Conservation (phyloP, 1,140 invertebrate species). For the Pseudomyrmex flavicornis region DNA sequence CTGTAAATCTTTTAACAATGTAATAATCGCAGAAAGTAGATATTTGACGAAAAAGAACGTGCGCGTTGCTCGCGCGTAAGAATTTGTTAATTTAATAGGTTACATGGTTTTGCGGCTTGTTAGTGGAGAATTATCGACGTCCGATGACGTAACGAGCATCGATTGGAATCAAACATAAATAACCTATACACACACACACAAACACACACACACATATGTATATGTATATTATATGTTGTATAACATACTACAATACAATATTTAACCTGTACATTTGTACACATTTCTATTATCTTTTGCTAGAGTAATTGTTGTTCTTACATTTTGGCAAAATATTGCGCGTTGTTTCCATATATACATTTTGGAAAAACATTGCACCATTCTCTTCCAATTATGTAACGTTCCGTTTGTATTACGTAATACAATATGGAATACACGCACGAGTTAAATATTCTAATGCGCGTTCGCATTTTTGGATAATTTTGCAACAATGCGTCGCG, state of each 20-base stretch:
- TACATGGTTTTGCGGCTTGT: background rate
- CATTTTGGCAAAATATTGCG: background rate
- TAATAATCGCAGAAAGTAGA: background rate
- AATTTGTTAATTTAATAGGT: background rate
- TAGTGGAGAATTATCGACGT: constrained; percentile 1
- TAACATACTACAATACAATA: background rate
- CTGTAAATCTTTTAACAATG: constrained; percentile 8
- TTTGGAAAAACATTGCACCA: too few relatives aligned
- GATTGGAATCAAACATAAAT: constrained; percentile 9
- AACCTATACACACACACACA: background rate
- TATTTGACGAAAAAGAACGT: background rate
- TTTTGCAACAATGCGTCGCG: constrained; percentile 7
- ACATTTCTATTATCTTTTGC: background rate
- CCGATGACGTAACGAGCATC: background rate
- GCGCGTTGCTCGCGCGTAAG: background rate
- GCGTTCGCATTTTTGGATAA: constrained; percentile 19
- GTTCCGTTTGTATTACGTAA: background rate
- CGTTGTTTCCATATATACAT: background rate
- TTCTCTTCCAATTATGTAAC: background rate
- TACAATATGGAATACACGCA: background rate
- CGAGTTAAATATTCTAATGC: constrained; percentile 22
- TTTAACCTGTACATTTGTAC: background rate
- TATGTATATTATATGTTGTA: too few relatives aligned
- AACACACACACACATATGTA: too few relatives aligned
- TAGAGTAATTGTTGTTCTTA: background rate